A percentile compares a stretch with the other conserved stretches of the same genome.
phyloP scores from a whole-genome alignment of 2,888 invertebrate genomes.

The Calameuta pallipes region DNA sequence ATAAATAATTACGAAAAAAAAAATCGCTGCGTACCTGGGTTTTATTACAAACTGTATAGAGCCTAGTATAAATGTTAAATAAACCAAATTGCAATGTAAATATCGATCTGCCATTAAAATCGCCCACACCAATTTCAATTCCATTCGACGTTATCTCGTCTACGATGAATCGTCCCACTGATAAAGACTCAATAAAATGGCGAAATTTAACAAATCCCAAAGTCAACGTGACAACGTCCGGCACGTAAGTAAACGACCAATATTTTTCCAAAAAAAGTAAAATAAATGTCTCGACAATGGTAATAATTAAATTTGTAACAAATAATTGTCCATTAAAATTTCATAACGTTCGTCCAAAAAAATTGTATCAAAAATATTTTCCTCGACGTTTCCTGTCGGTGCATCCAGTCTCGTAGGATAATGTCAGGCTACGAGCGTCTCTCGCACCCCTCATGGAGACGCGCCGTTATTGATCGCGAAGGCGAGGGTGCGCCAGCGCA shows the following conservation, averaged over 20 bases:
- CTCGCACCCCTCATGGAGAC: not conserved
- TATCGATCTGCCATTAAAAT: not conserved
- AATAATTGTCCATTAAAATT: not conserved
- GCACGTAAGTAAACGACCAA: not conserved
- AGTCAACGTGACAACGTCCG: not conserved
- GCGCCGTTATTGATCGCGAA: constrained; percentile 18
- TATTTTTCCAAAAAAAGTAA: not conserved
- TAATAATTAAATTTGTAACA: not conserved
- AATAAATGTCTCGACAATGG: not conserved
- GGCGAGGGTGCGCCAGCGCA: constrained; percentile 47
- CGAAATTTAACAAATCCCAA: not conserved
- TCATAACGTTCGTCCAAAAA: not conserved
- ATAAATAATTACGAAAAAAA: not conserved
- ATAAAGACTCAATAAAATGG: not conserved
- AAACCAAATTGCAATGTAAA: not conserved
- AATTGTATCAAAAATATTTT: not conserved
- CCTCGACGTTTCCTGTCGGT: not conserved
- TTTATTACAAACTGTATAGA: not conserved
- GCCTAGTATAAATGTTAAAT: not conserved
- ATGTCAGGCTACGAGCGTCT: constrained; percentile 1
- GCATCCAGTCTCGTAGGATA: not conserved
- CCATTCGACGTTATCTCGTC: not conserved
- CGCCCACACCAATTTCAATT: not conserved
- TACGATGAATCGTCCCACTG: not conserved
- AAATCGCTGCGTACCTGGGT: not conserved